Conservation (phyloP, 2,113 vertebrate genomes). For the Antidorcas marsupialis region DNA sequence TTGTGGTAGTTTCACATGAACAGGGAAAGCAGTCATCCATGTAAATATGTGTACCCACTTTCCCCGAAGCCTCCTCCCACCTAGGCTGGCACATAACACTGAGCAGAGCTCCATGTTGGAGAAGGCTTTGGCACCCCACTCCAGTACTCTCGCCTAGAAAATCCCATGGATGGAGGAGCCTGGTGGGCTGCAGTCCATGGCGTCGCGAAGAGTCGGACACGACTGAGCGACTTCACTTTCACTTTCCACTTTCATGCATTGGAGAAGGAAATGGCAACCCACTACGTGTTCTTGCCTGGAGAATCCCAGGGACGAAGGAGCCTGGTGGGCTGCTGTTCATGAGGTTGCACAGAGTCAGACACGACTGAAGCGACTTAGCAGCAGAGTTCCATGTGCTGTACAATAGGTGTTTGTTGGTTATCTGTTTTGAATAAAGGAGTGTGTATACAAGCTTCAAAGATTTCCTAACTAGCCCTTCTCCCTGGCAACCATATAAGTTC, state of each 20-base stretch:
- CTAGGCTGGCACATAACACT: background rate
- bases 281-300: too few species aligned
- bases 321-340: too few species aligned
- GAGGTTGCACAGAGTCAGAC: too few species aligned
- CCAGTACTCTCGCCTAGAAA: too few species aligned
- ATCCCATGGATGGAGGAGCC: too few species aligned
- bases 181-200: too few species aligned
- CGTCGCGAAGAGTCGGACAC: accelerated
- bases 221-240: too few species aligned
- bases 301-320: accelerated
- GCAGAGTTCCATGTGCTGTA: background rate
- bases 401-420: background rate
- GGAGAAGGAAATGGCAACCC: too few species aligned
- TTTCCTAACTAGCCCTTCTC: background rate
- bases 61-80: background rate
- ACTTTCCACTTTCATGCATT: too few species aligned
- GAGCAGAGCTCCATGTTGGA: background rate
- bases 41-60: background rate
- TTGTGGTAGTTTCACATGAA: background rate
- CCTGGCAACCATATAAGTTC: background rate
- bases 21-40: background rate
- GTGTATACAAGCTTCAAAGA: background rate
- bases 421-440: background rate
- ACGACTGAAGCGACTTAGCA: too few species aligned
- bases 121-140: too few species aligned